These are phyloP conservation scores for Gopherus evgoodei DNA, from an alignment of 2,113 vertebrate species.

Conservation along the genomic window DNA sequence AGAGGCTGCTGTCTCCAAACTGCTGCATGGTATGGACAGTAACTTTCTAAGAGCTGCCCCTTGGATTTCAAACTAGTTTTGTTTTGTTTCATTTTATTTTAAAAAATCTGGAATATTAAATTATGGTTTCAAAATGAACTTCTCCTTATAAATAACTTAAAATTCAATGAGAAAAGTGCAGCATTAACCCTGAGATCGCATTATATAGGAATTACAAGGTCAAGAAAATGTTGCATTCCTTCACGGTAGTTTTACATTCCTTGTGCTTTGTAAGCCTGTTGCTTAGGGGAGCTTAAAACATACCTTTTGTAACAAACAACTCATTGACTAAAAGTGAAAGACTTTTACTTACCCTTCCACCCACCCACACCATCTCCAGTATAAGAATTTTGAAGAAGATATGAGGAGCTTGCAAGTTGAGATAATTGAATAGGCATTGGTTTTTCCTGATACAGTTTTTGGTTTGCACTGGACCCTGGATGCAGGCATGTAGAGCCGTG, in stretches of 20 bases:
- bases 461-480: neutral
- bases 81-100: neutral
- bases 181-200: conserved; percentile 38
- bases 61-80: neutral
- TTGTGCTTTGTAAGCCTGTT: conserved; percentile 71
- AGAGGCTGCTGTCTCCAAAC: neutral
- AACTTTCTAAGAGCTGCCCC: neutral
- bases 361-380: neutral
- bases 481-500: neutral
- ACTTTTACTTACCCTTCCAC: conserved; percentile 4
- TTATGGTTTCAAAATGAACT: conserved; percentile 22
- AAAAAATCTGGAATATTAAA: neutral
- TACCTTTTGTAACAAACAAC: conserved; percentile 65
- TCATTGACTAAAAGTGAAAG: conserved; percentile 60
- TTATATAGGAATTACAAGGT: conserved; percentile 71
- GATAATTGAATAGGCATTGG: neutral
- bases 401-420: neutral
- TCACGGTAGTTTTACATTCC: conserved; percentile 71
- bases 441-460: fast-evolving
- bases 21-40: no score
- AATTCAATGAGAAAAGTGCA: conserved; percentile 9
- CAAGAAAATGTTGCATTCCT: conserved; percentile 78
- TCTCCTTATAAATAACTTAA: conserved; percentile 34
- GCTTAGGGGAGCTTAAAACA: conserved; percentile 73
- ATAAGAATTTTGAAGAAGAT: neutral